Conservation (phyloP, 92 coral and sea anemone genomes). For the Porites divaricata region DNA sequence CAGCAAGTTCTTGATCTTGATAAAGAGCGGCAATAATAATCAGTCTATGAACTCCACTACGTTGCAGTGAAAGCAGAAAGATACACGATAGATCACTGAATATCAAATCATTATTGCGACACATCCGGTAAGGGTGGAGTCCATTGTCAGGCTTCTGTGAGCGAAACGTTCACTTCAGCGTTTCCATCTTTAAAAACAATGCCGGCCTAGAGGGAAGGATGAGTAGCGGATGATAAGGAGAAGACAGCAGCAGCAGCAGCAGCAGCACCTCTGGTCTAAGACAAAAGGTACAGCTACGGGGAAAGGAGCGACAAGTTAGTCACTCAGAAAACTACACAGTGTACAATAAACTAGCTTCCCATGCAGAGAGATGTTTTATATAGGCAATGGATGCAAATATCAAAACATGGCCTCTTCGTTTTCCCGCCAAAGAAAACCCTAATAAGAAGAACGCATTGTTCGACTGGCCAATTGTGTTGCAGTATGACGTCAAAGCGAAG, state of each 20-base stretch:
- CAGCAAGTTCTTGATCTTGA: neutral
- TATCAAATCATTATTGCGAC: slow-evolving; percentile 11
- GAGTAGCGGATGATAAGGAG: slow-evolving; percentile 32
- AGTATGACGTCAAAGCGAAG: too few species aligned
- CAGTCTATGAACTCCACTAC: neutral
- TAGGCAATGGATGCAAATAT: too few species aligned
- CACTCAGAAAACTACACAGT: slow-evolving; percentile 1
- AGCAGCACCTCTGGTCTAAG: slow-evolving; percentile 42
- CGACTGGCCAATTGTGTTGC: too few species aligned
- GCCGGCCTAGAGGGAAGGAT: slow-evolving; percentile 59
- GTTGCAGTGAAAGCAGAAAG: slow-evolving; percentile 12
- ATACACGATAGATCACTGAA: neutral
- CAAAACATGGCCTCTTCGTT: too few species aligned
- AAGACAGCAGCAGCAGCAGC: neutral
- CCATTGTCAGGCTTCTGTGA: slow-evolving; percentile 43
- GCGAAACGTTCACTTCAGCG: slow-evolving; percentile 53
- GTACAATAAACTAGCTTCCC: too few species aligned
- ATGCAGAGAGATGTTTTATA: too few species aligned
- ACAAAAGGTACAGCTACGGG: slow-evolving; percentile 49
- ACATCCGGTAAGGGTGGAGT: slow-evolving; percentile 37
- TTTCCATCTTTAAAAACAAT: slow-evolving; percentile 53
- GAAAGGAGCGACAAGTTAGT: slow-evolving; percentile 41
- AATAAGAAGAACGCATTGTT: too few species aligned
- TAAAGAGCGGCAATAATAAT: neutral
- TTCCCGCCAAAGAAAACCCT: too few species aligned